phyloP scores from a whole-genome alignment of 2,888 invertebrate genomes.

The Acrobasis repandana region DNA sequence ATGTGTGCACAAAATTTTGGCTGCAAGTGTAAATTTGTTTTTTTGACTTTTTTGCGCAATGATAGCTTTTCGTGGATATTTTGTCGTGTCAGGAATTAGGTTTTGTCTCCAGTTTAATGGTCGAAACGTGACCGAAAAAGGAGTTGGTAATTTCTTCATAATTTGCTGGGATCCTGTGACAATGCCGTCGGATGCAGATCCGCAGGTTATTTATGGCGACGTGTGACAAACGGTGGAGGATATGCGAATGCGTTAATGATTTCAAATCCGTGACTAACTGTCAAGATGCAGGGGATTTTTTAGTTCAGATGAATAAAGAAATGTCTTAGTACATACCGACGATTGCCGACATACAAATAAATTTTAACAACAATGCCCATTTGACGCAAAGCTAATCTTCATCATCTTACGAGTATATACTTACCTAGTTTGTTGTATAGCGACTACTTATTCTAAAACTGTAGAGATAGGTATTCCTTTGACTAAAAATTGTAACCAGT shows the following conservation, averaged over 20 bases:
- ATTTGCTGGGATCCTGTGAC: conserved; percentile 71
- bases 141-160: conserved; percentile 71
- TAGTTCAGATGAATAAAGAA: conserved; percentile 1
- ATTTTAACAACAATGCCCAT: background rate
- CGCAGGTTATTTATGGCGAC: conserved; percentile 63
- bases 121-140: conserved; percentile 75
- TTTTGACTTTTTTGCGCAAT: conserved; percentile 77
- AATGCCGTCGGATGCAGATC: conserved; percentile 64
- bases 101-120: conserved; percentile 80
- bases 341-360: background rate
- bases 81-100: conserved; percentile 76
- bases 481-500: too few relatives aligned
- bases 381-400: too few relatives aligned
- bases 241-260: conserved; percentile 37
- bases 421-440: too few relatives aligned
- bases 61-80: conserved; percentile 78
- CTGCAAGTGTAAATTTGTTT: conserved; percentile 37
- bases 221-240: conserved; percentile 43
- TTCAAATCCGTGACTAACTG: conserved; percentile 47
- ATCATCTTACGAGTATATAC: too few relatives aligned
- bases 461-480: too few relatives aligned
- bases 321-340: conserved; percentile 7
- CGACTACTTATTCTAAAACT: too few relatives aligned
- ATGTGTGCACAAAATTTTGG: conserved; percentile 12
- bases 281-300: conserved; percentile 13